A percentile compares a stretch with the other conserved stretches of the same genome.
phyloP scores from a whole-genome alignment of 2,888 invertebrate genomes.

The Schizaphis graminum region DNA sequence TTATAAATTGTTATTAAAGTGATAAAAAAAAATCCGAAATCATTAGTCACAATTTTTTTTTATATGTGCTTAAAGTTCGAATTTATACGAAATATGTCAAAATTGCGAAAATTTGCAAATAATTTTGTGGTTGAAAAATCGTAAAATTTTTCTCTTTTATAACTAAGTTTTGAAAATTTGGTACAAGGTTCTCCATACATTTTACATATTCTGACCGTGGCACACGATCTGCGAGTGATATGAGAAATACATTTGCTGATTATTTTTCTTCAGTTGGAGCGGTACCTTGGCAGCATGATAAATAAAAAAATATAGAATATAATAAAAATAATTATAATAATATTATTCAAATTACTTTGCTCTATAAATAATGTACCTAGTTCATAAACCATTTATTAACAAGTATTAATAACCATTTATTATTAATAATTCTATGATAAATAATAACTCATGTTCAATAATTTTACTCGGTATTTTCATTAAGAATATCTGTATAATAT shows the following conservation, averaged over 20 bases:
- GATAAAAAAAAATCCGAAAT: too few relatives aligned
- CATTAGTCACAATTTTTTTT: too few relatives aligned
- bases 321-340: background rate
- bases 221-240: background rate
- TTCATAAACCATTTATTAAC: background rate
- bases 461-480: constrained; percentile 27
- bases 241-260: constrained; percentile 25
- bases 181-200: too few relatives aligned
- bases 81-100: too few relatives aligned
- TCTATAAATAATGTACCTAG: constrained; percentile 4
- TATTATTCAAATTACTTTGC: background rate
- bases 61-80: too few relatives aligned
- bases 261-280: constrained; percentile 19
- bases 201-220: constrained; percentile 3
- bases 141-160: too few relatives aligned
- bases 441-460: constrained; percentile 18
- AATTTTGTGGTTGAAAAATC: too few relatives aligned
- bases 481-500: background rate
- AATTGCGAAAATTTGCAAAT: too few relatives aligned
- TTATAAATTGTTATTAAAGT: too few relatives aligned
- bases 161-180: too few relatives aligned
- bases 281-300: constrained; percentile 10
- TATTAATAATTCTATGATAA: background rate
- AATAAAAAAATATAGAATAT: background rate
- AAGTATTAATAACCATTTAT: too few relatives aligned